A percentile compares a stretch with the other conserved stretches of the same genome.
Conservation (phyloP, 1,140 invertebrate genomes). For the Apis mellifera region DNA sequence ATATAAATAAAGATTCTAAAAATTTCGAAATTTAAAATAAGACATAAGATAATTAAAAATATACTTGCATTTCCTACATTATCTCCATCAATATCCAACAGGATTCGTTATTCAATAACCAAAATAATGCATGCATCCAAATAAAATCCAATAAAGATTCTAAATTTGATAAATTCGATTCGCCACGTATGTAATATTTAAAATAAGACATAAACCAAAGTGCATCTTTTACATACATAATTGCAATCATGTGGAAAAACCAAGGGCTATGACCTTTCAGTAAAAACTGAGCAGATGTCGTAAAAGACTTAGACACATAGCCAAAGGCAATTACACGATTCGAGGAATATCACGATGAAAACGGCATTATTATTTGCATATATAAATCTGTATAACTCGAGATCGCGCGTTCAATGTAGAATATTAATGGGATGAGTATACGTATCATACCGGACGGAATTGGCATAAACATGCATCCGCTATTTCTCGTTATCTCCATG, state of each 20-base stretch:
- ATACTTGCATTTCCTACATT: no score
- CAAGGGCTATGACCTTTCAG: not conserved
- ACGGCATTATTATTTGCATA: not conserved
- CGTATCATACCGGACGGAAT: conserved; percentile 1
- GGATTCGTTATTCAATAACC: no score
- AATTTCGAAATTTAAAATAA: no score
- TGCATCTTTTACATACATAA: not conserved
- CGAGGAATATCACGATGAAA: not conserved
- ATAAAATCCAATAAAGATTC: no score
- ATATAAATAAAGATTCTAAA: no score
- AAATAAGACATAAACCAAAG: no score
- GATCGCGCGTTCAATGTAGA: not conserved
- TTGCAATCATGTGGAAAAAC: no score
- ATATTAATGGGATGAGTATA: conserved; percentile 24
- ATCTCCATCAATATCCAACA: no score
- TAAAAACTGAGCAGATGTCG: not conserved
- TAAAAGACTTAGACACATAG: not conserved
- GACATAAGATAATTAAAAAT: no score
- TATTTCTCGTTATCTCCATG: not conserved
- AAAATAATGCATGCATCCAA: no score
- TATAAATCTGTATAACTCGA: not conserved
- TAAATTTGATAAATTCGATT: no score
- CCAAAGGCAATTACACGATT: not conserved
- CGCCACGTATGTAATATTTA: no score
- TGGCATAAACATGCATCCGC: conserved; percentile 6